Evolutionary conservation across 2,113 vertebrate species (phyloP).

Genomic region (Gymnobelideus leadbeateri): DNA sequence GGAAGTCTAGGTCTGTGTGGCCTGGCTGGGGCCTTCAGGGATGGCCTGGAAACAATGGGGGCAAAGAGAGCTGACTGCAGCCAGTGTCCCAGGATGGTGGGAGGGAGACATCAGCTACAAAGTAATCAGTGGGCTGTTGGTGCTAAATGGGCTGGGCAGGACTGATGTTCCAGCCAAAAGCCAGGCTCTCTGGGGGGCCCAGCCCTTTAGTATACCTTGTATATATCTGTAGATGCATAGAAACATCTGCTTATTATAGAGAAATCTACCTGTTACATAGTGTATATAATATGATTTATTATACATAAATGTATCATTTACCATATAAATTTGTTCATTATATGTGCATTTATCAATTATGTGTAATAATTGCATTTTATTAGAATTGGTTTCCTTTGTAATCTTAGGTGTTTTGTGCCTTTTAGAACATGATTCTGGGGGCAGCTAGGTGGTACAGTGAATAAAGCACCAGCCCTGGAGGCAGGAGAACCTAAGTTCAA

Average conservation of each 20-base stretch:
- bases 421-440: not conserved
- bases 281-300: not conserved
- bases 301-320: not conserved
- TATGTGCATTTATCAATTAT: too few relatives aligned
- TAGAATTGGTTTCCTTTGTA: not conserved
- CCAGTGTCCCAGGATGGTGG: not conserved
- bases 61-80: not conserved
- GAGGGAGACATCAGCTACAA: not conserved
- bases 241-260: not conserved
- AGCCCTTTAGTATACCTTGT: too few relatives aligned
- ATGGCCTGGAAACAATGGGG: not conserved
- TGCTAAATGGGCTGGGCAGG: not conserved
- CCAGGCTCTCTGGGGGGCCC: too few relatives aligned
- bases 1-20: not conserved
- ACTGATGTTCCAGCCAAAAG: not conserved
- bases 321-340: not conserved
- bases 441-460: too few relatives aligned
- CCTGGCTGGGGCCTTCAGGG: not conserved
- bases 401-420: not conserved
- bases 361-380: not conserved
- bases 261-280: not conserved
- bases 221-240: rapidly evolving
- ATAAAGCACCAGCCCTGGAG: too few relatives aligned
- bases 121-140: not conserved
- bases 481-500: too few relatives aligned